Base-by-base conservation (phyloP, 2,888 invertebrate species). In the Pegoplata infirma region DNA sequence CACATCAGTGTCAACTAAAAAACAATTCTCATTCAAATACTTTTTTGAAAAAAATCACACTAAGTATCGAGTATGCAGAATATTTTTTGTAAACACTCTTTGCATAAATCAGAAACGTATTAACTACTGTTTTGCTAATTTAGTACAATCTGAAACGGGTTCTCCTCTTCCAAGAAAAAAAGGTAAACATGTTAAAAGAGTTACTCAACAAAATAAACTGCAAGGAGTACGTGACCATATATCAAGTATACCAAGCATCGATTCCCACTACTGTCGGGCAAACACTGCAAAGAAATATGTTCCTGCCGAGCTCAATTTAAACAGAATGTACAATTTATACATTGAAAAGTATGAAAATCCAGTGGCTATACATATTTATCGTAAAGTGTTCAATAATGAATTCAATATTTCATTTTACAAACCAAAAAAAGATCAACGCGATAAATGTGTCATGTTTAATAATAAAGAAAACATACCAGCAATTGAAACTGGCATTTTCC, bases 371-470 rank as follows among this genome's bases (percentile, higher is more conserved):
- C 61, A 46, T 46, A 47, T 8, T 32, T 63, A 63, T 47, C 12
- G 61, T 23, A 8, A 63, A 23, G 14, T 40, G 10, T 63, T 63
- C n/a, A 53, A 53, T 63, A 63, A 47, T 14, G 23, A 47, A 25
- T 63, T 63, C 47, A 63, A 63, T 47, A 47, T 63, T n/a, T 63
- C 44, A n/a, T 63, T 63, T 63, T 7, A 63, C 40, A 63, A 46
- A 12, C 47, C 61, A 12, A 47, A 63, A 23, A 63, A 63, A 7
- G 21, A 53, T 12, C 53, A 53, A n/a, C 21, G 53, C 12, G 53
- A 53, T n/a, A 53, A 14, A 53, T 53, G 53, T 53, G 21, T 53
- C 10, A 5, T 32, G 4, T 32, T 8, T 32, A 32, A 8, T 32
- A 32, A 32, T 32, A 32, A 32, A 32, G 32, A 32, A 32, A 32